Conservation (phyloP, 2,113 vertebrate genomes). For the Sylvietta virens region DNA sequence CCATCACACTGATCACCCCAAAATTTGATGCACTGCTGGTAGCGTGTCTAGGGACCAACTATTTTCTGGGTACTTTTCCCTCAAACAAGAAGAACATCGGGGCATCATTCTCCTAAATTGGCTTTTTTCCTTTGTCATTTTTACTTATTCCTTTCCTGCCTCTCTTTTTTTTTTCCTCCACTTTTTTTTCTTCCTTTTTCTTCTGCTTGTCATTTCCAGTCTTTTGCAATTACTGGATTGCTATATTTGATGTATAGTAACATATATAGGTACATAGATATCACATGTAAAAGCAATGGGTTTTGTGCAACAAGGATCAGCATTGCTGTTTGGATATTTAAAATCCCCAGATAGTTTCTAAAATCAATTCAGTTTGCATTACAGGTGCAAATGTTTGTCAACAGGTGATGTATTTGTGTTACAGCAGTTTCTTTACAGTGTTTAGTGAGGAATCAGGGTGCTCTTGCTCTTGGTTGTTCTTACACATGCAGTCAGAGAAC, state of each 20-base stretch:
- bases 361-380: not conserved
- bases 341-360: not conserved
- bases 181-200: not conserved
- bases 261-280: not conserved
- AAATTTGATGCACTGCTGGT: not conserved
- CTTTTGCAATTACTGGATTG: not conserved
- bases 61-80: not conserved
- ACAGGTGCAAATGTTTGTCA: not conserved
- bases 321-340: not conserved
- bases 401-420: not conserved
- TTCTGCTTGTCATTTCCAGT: not conserved
- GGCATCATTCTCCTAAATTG: not conserved
- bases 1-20: not conserved
- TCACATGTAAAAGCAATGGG: fast-evolving
- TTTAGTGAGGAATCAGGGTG: not conserved
- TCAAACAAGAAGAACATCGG: not conserved
- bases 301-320: not conserved
- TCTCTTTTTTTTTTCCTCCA: not conserved
- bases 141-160: not conserved
- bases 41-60: not conserved
- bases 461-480: not conserved
- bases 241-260: not conserved
- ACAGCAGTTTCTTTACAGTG: not conserved
- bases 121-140: not conserved
- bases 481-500: not conserved